Evolutionary conservation across 1,140 invertebrate genomes (phyloP), one percentile per base, ranked within the genome.

Genomic region (Zaprionus kolodkinae): DNA sequence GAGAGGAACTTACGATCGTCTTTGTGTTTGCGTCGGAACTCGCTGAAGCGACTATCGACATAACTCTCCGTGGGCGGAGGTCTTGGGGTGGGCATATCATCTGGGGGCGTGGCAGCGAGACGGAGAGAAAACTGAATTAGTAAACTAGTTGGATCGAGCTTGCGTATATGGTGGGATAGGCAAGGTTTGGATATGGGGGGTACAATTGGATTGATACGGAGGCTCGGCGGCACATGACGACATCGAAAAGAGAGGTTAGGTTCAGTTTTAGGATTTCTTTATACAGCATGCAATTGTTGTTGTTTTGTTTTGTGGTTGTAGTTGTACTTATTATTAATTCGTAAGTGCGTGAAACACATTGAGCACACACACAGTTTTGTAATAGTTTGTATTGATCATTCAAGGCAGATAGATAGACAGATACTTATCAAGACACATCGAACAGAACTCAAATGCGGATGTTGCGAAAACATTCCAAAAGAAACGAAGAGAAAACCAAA

Each of bases 11-110:
- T 93, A 93, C 92, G 85, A 80, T 93, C 92, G 72, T 90, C 82
- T 85, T 93, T 92, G 76, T 93, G 92, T 66, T 93, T 93, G 50
- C 92, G 87, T 55, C 92, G 90, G 74, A 91, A 92, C 70, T 92
- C 91, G 79, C 90, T 92, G 54, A 81, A 87, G 63, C 90, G 91
- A 90, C 76, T 92, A 83, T 92, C 91, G 76, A 92, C 78, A 87
- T 92, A 92, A 78, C 77, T 82, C 71, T 92, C 91, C 70, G 74
- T 70, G 43, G 91, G 85, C 67, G 87, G 91, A 78, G 87, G 91
- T 48, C 84, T 72, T 15, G 89, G 89, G 59, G 91, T 92, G 72
- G 91, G 89, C 91, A 91, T 92, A 71, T 92, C 89, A 84, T 92
- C 91, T 92, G 87, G 65, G 43, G 36, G 64, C 61, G 71, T 56